Evolutionary conservation across 1,140 invertebrate species (phyloP).

Genomic region (Stegodyphus mimosarum): DNA sequence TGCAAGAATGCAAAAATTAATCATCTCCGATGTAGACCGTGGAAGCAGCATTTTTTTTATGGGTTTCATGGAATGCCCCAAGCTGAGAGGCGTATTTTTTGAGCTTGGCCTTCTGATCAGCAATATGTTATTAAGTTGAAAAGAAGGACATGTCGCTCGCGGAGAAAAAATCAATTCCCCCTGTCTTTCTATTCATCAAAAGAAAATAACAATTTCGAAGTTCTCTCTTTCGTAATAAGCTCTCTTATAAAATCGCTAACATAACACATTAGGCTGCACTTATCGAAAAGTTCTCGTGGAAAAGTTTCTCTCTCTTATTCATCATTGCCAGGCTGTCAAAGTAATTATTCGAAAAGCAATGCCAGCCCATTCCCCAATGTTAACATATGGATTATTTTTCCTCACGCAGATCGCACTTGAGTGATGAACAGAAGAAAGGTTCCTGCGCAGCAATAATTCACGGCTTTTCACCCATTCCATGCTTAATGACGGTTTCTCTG

Average conservation of each 20-base stretch:
- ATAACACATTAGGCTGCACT: conserved; percentile 53
- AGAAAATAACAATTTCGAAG: conserved; percentile 56
- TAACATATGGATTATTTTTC: conserved; percentile 57
- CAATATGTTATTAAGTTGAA: conserved; percentile 51
- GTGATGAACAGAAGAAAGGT: conserved; percentile 43
- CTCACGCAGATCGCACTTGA: conserved; percentile 30
- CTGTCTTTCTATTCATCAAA: conserved; percentile 37
- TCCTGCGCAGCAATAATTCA: conserved; percentile 42
- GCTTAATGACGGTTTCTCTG: conserved; percentile 47
- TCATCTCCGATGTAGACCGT: conserved; percentile 1
- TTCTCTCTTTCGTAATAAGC: conserved; percentile 34
- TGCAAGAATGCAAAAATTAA: conserved; percentile 39
- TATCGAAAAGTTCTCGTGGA: conserved; percentile 44
- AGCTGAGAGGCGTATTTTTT: not conserved
- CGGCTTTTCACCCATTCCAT: conserved; percentile 41
- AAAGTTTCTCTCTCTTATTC: conserved; percentile 46
- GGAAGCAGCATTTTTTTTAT: not conserved
- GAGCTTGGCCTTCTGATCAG: not conserved
- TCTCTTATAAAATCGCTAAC: conserved; percentile 52
- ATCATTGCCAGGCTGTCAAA: conserved; percentile 50
- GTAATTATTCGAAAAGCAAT: conserved; percentile 58
- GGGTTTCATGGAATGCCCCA: not conserved
- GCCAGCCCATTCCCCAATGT: conserved; percentile 37
- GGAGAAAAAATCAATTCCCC: conserved; percentile 22
- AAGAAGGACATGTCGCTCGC: not conserved